Base-by-base conservation (phyloP, 2,797 vertebrate genomes). In the Podargus strigoides region DNA sequence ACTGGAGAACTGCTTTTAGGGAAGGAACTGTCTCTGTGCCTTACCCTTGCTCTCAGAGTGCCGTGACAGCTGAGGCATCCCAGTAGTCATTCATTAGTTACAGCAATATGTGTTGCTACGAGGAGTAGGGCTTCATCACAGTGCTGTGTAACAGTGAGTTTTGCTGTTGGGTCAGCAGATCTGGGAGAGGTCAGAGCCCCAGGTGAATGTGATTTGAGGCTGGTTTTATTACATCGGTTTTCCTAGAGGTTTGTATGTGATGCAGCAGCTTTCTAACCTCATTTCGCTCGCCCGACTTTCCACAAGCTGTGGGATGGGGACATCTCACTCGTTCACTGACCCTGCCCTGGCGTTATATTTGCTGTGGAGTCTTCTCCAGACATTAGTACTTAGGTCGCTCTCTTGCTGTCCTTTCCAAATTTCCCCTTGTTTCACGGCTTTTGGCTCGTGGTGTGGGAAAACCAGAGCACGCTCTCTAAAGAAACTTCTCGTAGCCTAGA, bases 191-290 rank as follows among this genome's bases (percentile, higher is more conserved):
- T 81, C 50, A 83, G 39, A 90, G 63, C 44, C 49, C 77, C 39
- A 74, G 41, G 53, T 10, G 64, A 24, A 78, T 44, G 49, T 27
- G 21, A 72, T 49, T 64, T 74, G 69, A 67, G 28, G 20, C 49
- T 88, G 63, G 19, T 30, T 93, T 93, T 79, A 58, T 93, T 85
- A 44, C 55, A 39, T 53, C 30, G 7, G 26, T 27, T 90, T 94
- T 90, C 36, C n/a, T 62, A 66, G 36, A 55, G 14, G 10, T 76
- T 73, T 83, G 30, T 39, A 10, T 80, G 36, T 24, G n/a, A 27
- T 16, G 21, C 16, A 26, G 30, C 44, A 14, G 5, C 22, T 50
- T 89, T 85, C 74, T n/a, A 72, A 53, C 32, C 24, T 53, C 11
- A 19, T 89, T 94, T 94, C 66, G 20, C n/a, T 87, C 4, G 1